These are phyloP conservation scores for Drymodes brunneopygia DNA, from an alignment of 2,113 vertebrate species.

Conservation along the genomic window DNA sequence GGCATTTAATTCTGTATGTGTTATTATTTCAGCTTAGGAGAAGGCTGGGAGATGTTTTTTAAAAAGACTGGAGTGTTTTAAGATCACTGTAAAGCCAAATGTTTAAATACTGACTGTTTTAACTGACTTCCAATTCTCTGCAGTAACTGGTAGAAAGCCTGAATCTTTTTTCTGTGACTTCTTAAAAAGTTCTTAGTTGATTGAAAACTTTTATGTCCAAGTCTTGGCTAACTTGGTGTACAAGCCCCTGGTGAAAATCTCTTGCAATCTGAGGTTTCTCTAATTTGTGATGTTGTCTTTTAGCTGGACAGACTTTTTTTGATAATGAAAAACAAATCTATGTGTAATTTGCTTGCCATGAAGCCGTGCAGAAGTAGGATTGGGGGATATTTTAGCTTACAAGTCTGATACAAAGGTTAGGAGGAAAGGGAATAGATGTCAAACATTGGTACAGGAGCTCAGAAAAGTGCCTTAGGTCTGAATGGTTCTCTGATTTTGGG, in stretches of 20 bases:
- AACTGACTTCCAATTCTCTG: not conserved
- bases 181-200: not conserved
- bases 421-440: not conserved
- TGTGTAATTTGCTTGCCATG: not conserved
- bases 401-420: not conserved
- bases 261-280: not conserved
- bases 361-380: not conserved
- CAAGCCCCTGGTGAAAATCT: not conserved
- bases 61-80: not conserved
- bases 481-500: not conserved
- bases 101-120: not conserved
- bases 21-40: not conserved
- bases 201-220: not conserved
- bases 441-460: not conserved
- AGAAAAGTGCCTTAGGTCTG: not conserved
- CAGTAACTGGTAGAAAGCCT: not conserved
- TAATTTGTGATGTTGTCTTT: not conserved
- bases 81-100: conserved; percentile 11
- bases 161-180: not conserved
- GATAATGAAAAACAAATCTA: not conserved
- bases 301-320: not conserved
- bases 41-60: not conserved
- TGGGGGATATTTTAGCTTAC: not conserved
- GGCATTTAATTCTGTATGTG: not conserved
- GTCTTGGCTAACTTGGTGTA: not conserved